Evolutionary conservation across 1,140 invertebrate genomes (phyloP).

Genomic region (Dryas iulia): DNA sequence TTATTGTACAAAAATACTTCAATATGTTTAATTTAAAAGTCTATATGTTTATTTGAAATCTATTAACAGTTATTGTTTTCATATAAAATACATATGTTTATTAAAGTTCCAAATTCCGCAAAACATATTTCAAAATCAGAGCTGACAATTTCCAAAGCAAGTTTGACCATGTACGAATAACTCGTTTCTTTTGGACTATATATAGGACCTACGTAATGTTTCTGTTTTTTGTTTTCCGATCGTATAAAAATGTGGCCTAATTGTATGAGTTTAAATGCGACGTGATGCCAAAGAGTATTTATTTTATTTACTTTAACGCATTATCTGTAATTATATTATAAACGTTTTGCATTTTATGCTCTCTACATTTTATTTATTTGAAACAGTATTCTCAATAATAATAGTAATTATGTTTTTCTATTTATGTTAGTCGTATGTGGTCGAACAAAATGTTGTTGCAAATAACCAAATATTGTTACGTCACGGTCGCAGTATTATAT

Average conservation of each 20-base stretch:
- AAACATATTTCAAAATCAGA: background rate
- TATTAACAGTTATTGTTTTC: background rate
- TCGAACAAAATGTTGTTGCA: conserved; percentile 26
- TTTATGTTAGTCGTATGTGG: conserved; percentile 16
- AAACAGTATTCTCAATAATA: background rate
- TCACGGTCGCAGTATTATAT: conserved; percentile 51
- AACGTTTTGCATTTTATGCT: conserved; percentile 4
- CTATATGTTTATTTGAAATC: background rate
- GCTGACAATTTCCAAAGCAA: conserved; percentile 1
- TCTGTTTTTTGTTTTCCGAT: background rate
- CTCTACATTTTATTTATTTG: conserved; percentile 4
- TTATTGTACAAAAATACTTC: background rate
- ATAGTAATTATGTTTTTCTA: background rate
- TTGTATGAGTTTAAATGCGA: conserved; percentile 15
- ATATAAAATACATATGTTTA: background rate
- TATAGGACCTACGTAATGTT: background rate
- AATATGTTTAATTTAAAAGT: background rate
- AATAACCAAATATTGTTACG: conserved; percentile 29
- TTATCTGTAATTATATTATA: conserved; percentile 1
- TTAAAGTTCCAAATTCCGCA: background rate
- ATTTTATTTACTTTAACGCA: conserved; percentile 10
- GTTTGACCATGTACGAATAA: conserved; percentile 10
- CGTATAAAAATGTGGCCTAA: conserved; percentile 13
- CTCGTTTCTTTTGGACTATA: background rate
- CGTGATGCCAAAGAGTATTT: conserved; percentile 25